phyloP scores from a whole-genome alignment of 2,113 vertebrate species.

The Hydropotes inermis region DNA sequence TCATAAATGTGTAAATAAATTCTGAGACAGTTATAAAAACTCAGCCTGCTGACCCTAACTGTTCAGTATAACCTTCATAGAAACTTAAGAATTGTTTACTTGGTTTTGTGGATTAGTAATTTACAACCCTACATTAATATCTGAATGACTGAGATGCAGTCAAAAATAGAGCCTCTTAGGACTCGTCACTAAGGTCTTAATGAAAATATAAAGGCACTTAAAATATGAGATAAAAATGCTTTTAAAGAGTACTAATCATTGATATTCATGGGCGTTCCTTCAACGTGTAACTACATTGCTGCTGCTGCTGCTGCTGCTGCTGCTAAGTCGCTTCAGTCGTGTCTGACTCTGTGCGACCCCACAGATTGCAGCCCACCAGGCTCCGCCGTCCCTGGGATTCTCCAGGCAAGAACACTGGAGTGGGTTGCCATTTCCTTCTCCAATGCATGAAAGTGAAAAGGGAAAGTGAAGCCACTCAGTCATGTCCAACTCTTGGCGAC shows the following conservation, averaged over 20 bases:
- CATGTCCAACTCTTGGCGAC: no score
- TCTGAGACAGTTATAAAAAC: conserved; percentile 20
- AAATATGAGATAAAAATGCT: neutral
- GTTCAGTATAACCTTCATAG: neutral
- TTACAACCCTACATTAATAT: conserved; percentile 4
- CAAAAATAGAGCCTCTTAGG: neutral
- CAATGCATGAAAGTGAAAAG: no score
- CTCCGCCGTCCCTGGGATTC: no score
- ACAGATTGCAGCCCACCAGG: neutral
- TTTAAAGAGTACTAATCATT: conserved; percentile 11
- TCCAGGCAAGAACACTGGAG: no score
- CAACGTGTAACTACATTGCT: neutral
- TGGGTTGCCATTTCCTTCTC: no score
- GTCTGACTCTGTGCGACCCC: neutral
- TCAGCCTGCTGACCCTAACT: conserved; percentile 18
- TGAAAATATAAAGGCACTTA: conserved; percentile 30
- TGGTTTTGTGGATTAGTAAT: conserved; percentile 32
- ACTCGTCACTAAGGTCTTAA: neutral
- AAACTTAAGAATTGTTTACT: neutral
- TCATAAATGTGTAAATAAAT: conserved; percentile 57
- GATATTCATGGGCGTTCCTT: neutral
- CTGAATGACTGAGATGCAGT: conserved; percentile 5
- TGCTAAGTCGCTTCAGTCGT: neutral
- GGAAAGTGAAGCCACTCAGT: no score
- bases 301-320: no score